Conservation (phyloP, 2,797 vertebrate species). For the Australoheros facetus region DNA sequence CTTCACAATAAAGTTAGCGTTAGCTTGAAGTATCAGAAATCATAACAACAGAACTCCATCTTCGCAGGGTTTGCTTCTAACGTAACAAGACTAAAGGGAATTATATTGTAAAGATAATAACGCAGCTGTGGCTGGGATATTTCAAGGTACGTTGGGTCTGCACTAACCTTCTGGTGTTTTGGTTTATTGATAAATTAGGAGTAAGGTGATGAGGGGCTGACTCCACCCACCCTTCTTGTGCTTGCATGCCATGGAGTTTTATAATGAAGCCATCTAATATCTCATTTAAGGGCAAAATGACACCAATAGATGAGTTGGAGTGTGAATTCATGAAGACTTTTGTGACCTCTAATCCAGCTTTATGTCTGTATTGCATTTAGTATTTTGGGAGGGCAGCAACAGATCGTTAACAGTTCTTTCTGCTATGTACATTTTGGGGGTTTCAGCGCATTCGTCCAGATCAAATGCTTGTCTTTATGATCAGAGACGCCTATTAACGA, state of each 20-base stretch:
- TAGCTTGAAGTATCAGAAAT: slow-evolving; percentile 12
- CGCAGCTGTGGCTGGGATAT: slow-evolving; percentile 5
- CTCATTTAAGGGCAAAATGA: background rate
- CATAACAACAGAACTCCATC: background rate
- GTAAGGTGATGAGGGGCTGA: slow-evolving; percentile 13
- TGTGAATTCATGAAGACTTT: background rate
- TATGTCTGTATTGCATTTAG: slow-evolving; percentile 7
- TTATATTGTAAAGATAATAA: background rate
- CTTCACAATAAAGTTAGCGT: background rate
- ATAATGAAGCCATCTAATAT: background rate
- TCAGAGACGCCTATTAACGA: slow-evolving; percentile 44
- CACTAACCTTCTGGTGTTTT: slow-evolving; percentile 1
- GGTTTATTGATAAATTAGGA: slow-evolving; percentile 9
- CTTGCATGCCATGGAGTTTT: slow-evolving; percentile 11
- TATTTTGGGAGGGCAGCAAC: background rate
- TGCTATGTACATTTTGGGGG: slow-evolving; percentile 24
- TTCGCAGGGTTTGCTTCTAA: slow-evolving; percentile 4
- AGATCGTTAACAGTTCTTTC: background rate
- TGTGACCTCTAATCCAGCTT: background rate
- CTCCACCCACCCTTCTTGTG: background rate
- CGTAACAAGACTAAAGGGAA: slow-evolving; percentile 9
- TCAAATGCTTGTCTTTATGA: slow-evolving; percentile 24
- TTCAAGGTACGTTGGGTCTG: slow-evolving; percentile 10
- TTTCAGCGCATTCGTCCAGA: slow-evolving; percentile 46
- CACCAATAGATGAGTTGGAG: background rate